Evolutionary conservation across 2,888 invertebrate genomes (phyloP).

Genomic region (Epinotia bilunana): DNA sequence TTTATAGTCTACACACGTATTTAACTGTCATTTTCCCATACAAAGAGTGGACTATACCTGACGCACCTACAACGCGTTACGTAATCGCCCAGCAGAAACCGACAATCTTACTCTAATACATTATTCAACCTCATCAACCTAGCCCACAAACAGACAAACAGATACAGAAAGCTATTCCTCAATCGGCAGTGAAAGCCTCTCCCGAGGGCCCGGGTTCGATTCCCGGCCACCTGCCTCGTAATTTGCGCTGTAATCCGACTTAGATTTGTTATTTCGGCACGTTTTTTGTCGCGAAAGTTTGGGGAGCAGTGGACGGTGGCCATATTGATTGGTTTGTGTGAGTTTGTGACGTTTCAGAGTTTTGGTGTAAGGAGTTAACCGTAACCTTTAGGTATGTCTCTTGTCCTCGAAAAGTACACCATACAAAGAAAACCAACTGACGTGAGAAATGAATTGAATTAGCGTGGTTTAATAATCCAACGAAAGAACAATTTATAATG

Average conservation of each 20-base stretch:
- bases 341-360: neutral
- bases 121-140: conserved; percentile 6
- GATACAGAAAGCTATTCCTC: conserved; percentile 24
- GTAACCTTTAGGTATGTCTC: no score
- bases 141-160: neutral
- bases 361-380: no score
- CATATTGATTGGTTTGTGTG: conserved; percentile 2
- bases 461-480: no score
- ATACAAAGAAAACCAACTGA: no score
- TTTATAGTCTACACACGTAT: no score
- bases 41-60: no score
- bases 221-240: conserved; percentile 41
- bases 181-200: conserved; percentile 16
- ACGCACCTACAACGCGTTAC: neutral
- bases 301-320: neutral
- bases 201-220: conserved; percentile 41
- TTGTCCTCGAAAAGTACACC: no score
- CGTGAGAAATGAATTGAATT: no score
- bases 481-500: no score
- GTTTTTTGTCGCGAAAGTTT: conserved; percentile 38
- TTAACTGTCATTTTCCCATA: no score
- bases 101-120: neutral
- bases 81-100: neutral
- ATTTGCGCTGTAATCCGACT: conserved; percentile 42
- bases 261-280: conserved; percentile 40